A percentile compares a stretch with the other conserved stretches of the same genome.
phyloP scores from a whole-genome alignment of 2,888 invertebrate species.

The Epirrhoe tristata region DNA sequence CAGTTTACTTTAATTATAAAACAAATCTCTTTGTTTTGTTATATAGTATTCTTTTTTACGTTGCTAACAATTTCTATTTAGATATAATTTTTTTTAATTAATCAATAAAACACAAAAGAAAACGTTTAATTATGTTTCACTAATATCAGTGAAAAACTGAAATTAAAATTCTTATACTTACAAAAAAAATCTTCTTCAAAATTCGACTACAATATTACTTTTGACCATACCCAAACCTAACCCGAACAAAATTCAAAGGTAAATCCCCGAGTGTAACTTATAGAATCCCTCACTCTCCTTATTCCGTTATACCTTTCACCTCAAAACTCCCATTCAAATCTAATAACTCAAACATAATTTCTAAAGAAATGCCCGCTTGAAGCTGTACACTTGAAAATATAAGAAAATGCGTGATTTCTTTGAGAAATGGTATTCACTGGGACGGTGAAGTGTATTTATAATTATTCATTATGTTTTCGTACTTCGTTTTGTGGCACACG shows the following conservation, averaged over 20 bases:
- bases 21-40: too few species aligned
- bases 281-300: neutral
- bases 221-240: neutral
- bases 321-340: slow-evolving; percentile 18
- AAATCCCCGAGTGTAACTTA: slow-evolving; percentile 1
- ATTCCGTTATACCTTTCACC: slow-evolving; percentile 19
- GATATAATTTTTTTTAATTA: too few species aligned
- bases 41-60: too few species aligned
- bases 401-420: slow-evolving; percentile 20
- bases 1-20: too few species aligned
- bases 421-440: slow-evolving; percentile 21
- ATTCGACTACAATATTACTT: too few species aligned
- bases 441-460: slow-evolving; percentile 16
- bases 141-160: too few species aligned
- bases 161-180: neutral
- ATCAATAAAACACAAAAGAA: too few species aligned
- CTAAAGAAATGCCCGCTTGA: slow-evolving; percentile 13
- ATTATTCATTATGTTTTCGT: slow-evolving; percentile 20
- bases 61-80: too few species aligned
- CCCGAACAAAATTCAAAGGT: neutral
- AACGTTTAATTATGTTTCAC: too few species aligned
- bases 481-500: slow-evolving; percentile 10
- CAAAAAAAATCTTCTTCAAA: neutral
- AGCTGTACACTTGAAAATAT: slow-evolving; percentile 18
- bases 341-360: slow-evolving; percentile 22